Base-by-base conservation (phyloP, 1,140 invertebrate species). In the Lordiphosa stackelbergi region DNA sequence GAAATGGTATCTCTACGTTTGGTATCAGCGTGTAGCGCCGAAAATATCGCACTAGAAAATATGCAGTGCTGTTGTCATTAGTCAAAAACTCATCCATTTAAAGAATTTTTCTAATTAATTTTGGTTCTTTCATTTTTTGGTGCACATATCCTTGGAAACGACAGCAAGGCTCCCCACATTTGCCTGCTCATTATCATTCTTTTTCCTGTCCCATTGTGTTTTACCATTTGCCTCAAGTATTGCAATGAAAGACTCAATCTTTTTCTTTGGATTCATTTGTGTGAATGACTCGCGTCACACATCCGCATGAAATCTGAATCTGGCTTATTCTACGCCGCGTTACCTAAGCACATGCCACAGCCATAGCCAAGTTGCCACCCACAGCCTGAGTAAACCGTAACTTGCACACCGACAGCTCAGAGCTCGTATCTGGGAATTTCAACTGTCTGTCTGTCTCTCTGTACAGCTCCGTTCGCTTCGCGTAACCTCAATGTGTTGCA, bases 401-500 rank as follows among this genome's bases (percentile, higher is more conserved):
- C 59, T 55, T 49, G 28, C 11, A 13, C 24, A 31, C 38, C 45
- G 28, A 49, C 58, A 71, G 58, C 60, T 56, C 61, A 63, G 59
- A 55, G 49, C 42, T 64, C 54, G 58, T 54, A 66, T 46, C 48
- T 35, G 22, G 65, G 51, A 58, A 61, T 56, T 77, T 62, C 68
- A 70, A 16, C 51, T 52, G 35, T 57, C 42, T 65, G 49, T 72
- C 65, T 60, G 40, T 42, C 40, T 42, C 53, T 71, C 28, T 31
- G 28, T 31, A 31, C 28, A 31, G 28, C 28, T 31, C 38, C 64
- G 54, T 55, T 81, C 75, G 75, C 61, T 71, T 81, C 75, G 55
- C 62, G 71, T 81, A 79, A 79, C 75, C 74, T 68, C 75, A 79
- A 81, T 81, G 71, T 74, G 75, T 60, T 74, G 64, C 73, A 55